Conservation (phyloP, 2,888 invertebrate species). For the Cryptus viduatorius region DNA sequence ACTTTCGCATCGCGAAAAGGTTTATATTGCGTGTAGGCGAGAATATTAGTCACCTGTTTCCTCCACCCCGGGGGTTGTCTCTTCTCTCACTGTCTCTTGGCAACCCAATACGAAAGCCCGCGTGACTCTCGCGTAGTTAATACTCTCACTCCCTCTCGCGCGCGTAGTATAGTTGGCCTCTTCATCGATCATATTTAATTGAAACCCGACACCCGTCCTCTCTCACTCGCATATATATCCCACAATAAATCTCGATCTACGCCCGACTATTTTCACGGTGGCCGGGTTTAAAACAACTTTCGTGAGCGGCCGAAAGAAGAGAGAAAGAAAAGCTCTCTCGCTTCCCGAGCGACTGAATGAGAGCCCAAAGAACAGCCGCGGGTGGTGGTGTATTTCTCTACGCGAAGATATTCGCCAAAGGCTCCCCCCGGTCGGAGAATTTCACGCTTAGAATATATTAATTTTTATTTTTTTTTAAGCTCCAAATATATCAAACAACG, state of each 20-base stretch:
- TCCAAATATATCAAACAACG: slow-evolving; percentile 36
- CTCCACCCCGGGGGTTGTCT: slow-evolving; percentile 45
- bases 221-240: slow-evolving; percentile 66
- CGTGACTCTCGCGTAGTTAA: slow-evolving; percentile 25
- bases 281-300: slow-evolving; percentile 51
- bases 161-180: slow-evolving; percentile 64
- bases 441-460: slow-evolving; percentile 43
- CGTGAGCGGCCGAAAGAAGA: slow-evolving; percentile 38
- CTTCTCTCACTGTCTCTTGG: slow-evolving; percentile 46
- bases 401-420: slow-evolving; percentile 42
- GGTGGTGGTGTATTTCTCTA: slow-evolving; percentile 23
- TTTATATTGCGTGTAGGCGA: slow-evolving; percentile 19
- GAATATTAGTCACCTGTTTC: slow-evolving; percentile 58
- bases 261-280: slow-evolving; percentile 69
- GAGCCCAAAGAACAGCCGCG: slow-evolving; percentile 24
- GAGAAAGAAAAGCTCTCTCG: not conserved
- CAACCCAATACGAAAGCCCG: slow-evolving; percentile 62
- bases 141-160: slow-evolving; percentile 7
- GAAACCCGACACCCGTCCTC: slow-evolving; percentile 78
- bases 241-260: slow-evolving; percentile 76
- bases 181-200: slow-evolving; percentile 82
- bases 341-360: not conserved
- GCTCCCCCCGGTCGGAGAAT: slow-evolving; percentile 47
- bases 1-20: not conserved
- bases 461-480: not conserved